These are phyloP conservation scores for Bucorvus abyssinicus DNA, from an alignment of 2,797 vertebrate species.

Conservation along the genomic window DNA sequence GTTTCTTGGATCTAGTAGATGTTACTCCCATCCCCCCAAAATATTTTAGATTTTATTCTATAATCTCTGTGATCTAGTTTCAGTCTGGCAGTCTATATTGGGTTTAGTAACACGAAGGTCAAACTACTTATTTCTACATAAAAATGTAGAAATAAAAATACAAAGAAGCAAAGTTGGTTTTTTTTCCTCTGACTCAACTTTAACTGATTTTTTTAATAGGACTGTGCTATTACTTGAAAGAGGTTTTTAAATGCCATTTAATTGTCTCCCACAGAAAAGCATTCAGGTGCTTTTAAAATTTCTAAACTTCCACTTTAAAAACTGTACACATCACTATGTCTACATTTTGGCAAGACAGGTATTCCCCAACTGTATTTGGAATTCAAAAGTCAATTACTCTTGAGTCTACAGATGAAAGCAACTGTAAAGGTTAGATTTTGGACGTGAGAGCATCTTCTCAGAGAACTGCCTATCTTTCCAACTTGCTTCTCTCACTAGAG, in stretches of 20 bases:
- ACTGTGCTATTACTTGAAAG: not conserved
- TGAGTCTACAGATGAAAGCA: not conserved
- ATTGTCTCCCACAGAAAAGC: not conserved
- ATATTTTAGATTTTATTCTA: not conserved
- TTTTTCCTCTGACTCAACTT: not conserved
- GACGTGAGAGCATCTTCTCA: not conserved
- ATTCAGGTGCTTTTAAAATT: not conserved
- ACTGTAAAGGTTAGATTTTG: not conserved
- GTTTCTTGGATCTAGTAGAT: not conserved
- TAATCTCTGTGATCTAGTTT: not conserved
- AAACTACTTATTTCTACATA: not conserved
- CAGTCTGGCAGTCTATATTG: not conserved
- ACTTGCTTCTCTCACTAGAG: not conserved
- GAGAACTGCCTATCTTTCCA: not conserved
- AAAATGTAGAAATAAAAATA: not conserved
- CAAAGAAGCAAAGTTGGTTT: accelerated
- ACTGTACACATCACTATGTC: not conserved
- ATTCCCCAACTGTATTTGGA: not conserved
- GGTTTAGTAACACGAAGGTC: not conserved
- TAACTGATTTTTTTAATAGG: not conserved
- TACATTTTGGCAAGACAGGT: not conserved
- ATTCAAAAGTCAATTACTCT: conserved; percentile 14
- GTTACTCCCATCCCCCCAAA: not conserved
- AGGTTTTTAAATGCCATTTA: not conserved
- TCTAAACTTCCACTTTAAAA: not conserved